Conservation (phyloP, 2,113 vertebrate species). For the Hipposideros armiger region DNA sequence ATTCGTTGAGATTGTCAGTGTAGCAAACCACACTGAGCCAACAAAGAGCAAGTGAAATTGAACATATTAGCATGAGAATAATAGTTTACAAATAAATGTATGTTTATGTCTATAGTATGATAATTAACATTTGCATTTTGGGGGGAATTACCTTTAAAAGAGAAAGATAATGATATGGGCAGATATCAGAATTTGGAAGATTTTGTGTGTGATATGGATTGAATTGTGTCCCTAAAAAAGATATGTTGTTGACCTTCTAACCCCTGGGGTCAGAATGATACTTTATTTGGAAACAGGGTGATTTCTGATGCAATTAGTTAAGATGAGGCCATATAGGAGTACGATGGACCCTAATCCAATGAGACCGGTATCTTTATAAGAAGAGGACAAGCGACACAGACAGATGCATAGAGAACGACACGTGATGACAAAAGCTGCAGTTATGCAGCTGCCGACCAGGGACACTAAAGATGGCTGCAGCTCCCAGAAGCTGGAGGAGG, state of each 20-base stretch:
- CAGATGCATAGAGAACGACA: rapidly evolving
- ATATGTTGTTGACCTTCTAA: neutral
- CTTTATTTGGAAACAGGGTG: neutral
- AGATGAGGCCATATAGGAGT: neutral
- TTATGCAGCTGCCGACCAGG: rapidly evolving
- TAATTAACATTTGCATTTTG: neutral
- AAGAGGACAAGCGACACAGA: neutral
- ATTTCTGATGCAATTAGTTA: neutral
- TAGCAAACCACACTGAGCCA: neutral
- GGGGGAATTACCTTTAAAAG: neutral
- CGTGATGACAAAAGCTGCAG: rapidly evolving
- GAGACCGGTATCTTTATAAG: neutral
- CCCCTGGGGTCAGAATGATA: neutral
- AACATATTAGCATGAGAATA: neutral
- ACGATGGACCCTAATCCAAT: neutral
- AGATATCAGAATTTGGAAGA: neutral
- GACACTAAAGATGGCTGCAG: rapidly evolving
- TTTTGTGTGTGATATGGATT: rapidly evolving
- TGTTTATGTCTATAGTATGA: neutral
- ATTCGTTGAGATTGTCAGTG: neutral
- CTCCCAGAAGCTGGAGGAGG: neutral
- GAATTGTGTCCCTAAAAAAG: neutral
- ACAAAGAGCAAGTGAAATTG: neutral
- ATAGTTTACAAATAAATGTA: neutral
- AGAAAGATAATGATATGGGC: neutral